These are phyloP conservation scores for Percina caprodes DNA, from an alignment of 2,113 vertebrate genomes.

Conservation along the genomic window DNA sequence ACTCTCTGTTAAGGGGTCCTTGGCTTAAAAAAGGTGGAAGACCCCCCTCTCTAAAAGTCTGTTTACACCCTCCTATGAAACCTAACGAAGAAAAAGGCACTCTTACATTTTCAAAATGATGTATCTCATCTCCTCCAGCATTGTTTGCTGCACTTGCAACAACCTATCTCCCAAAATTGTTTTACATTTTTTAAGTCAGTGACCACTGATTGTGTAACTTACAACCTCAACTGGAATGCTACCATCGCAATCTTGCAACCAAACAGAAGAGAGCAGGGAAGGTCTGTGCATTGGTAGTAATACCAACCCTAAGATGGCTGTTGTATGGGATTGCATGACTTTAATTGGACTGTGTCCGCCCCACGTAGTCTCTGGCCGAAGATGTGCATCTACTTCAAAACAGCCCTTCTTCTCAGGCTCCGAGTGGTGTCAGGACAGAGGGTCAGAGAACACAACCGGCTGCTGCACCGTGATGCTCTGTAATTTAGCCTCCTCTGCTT, in stretches of 20 bases:
- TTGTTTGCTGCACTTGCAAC: not conserved
- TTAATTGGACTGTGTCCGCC: not conserved
- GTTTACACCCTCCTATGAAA: not conserved
- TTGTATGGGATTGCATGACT: slow-evolving; percentile 11
- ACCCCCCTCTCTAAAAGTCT: not conserved
- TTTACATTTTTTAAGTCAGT: not conserved
- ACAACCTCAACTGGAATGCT: not conserved
- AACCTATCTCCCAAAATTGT: not conserved
- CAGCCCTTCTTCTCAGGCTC: slow-evolving; percentile 27
- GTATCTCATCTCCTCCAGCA: not conserved
- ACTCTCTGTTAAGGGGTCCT: no score
- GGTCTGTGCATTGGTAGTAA: not conserved
- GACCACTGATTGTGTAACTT: not conserved
- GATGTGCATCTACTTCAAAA: slow-evolving; percentile 46
- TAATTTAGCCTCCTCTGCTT: slow-evolving; percentile 72
- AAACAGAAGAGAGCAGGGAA: not conserved
- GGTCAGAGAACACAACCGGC: slow-evolving; percentile 53
- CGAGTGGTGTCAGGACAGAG: slow-evolving; percentile 58
- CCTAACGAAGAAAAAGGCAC: no score
- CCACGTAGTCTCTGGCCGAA: slow-evolving; percentile 25
- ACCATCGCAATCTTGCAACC: not conserved
- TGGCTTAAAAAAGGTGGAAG: no score
- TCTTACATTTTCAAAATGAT: not conserved
- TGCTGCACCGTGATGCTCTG: slow-evolving; percentile 47
- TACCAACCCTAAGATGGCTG: not conserved